phyloP scores from a whole-genome alignment of 2,888 invertebrate species.

The Cynaeus angustus region DNA sequence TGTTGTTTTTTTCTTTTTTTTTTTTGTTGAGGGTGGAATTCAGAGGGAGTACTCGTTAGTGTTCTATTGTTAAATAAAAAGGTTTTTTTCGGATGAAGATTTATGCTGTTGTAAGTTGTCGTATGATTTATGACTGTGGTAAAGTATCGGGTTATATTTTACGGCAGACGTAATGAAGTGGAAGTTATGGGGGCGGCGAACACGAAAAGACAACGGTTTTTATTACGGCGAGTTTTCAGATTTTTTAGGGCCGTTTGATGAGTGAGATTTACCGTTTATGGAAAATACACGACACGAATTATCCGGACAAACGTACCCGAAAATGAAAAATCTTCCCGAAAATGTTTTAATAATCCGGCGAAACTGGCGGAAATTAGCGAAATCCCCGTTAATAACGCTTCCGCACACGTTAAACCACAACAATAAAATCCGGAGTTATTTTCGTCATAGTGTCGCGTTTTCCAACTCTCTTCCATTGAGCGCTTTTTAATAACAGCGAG shows the following conservation, averaged over 20 bases:
- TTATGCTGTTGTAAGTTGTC: conserved; percentile 7
- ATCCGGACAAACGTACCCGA: conserved; percentile 6
- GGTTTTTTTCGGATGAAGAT: background rate
- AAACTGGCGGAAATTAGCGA: conserved; percentile 20
- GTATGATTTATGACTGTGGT: conserved; percentile 3
- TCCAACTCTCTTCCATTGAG: background rate
- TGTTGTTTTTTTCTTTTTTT: background rate
- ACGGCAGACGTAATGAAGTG: conserved; percentile 6
- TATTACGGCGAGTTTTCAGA: background rate
- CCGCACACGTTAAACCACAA: conserved; percentile 24
- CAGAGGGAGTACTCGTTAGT: background rate
- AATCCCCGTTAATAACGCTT: conserved; percentile 28
- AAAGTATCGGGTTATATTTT: conserved; percentile 10
- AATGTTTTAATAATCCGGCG: conserved; percentile 1
- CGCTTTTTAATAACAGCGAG: conserved; percentile 10
- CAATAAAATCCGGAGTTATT: background rate
- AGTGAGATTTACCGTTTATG: too few species aligned
- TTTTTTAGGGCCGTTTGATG: too few species aligned
- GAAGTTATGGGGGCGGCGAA: background rate
- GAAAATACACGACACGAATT: background rate
- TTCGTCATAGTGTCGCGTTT: conserved; percentile 1
- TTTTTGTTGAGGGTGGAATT: background rate
- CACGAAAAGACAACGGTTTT: background rate
- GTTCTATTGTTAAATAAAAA: conserved; percentile 3
- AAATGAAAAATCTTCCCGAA: background rate